A percentile compares a stretch with the other conserved stretches of the same genome.
Conservation (phyloP, 2,888 invertebrate genomes). For the Sminthurinus aureus region DNA sequence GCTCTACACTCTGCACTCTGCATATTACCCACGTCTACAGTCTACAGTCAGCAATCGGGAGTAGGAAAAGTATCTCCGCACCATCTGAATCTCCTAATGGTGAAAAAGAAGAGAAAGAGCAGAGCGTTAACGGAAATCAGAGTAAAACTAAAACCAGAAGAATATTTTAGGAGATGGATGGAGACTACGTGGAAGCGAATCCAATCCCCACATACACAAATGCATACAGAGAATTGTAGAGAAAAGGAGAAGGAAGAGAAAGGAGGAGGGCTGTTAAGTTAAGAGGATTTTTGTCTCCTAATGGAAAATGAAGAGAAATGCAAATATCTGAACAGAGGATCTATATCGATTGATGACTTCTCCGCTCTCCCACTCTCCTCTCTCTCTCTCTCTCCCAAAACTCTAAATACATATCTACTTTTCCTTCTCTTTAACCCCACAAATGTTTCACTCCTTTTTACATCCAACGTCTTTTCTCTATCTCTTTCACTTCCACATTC, state of each 20-base stretch:
- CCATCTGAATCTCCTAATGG: too few relatives aligned
- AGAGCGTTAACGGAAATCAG: neutral
- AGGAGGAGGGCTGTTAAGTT: constrained; percentile 36
- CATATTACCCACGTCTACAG: neutral
- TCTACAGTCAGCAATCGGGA: too few relatives aligned
- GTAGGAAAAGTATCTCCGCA: too few relatives aligned
- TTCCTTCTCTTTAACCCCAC: constrained; percentile 16
- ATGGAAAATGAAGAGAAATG: constrained; percentile 60
- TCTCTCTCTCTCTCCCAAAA: neutral
- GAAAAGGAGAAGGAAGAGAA: constrained; percentile 2
- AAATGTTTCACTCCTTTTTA: constrained; percentile 21
- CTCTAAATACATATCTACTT: neutral
- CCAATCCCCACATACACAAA: neutral
- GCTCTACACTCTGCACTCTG: neutral
- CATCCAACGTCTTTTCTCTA: constrained; percentile 3
- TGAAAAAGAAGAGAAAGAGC: neutral
- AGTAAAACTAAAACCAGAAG: neutral
- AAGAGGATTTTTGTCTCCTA: constrained; percentile 59
- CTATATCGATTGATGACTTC: constrained; percentile 58
- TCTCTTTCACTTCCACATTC: neutral
- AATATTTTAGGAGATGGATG: neutral
- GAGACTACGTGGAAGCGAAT: neutral
- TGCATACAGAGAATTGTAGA: neutral
- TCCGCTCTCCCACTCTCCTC: constrained; percentile 12
- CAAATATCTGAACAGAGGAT: constrained; percentile 58